These are phyloP conservation scores for Sinocyclocheilus rhinocerous DNA, from an alignment of 2,113 vertebrate genomes.

Conservation along the genomic window DNA sequence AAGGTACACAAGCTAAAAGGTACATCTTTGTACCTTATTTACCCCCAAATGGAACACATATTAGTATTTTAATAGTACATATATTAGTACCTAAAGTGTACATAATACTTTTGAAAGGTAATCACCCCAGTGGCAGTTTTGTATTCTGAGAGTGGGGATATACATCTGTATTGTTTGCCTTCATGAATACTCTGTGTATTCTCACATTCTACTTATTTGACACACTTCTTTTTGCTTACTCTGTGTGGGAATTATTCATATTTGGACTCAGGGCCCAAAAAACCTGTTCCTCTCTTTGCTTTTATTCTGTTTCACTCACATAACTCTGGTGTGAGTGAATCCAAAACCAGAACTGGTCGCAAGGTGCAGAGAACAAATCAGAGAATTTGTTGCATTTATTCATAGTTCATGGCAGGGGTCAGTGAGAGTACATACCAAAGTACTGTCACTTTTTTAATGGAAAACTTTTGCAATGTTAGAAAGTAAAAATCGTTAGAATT, in stretches of 20 bases:
- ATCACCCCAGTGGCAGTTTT: too few relatives aligned
- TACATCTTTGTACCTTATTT: too few relatives aligned
- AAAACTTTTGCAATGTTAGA: not conserved
- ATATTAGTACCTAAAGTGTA: too few relatives aligned
- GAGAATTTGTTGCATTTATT: not conserved
- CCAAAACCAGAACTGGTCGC: not conserved
- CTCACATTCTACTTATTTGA: not conserved
- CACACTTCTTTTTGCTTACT: not conserved
- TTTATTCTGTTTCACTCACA: not conserved
- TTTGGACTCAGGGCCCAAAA: not conserved
- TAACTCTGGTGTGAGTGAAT: not conserved
- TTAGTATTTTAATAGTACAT: too few relatives aligned
- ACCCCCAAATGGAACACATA: too few relatives aligned
- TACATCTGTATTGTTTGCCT: not conserved
- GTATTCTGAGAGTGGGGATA: not conserved
- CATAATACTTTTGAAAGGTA: too few relatives aligned
- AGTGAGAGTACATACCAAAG: not conserved
- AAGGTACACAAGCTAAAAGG: too few relatives aligned
- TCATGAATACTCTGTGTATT: not conserved
- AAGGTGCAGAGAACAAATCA: not conserved
- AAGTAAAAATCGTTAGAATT: not conserved
- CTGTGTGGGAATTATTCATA: not conserved
- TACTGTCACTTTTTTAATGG: not conserved
- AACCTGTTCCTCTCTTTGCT: not conserved
- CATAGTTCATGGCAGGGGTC: not conserved